Conservation (phyloP, 2,113 vertebrate species). For the Leptobrachium ailaonicum region DNA sequence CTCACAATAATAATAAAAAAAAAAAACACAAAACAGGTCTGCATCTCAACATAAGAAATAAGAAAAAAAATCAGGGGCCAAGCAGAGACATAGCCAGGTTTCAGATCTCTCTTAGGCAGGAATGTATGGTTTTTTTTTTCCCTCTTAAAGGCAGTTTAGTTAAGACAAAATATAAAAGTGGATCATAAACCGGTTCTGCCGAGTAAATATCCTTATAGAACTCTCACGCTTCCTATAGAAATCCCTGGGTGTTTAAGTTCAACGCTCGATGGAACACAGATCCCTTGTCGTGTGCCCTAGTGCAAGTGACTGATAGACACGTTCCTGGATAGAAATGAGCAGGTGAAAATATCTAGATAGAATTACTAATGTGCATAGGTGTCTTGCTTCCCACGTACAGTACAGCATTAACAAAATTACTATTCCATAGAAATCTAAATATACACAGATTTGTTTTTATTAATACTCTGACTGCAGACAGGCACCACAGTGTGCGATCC, state of each 20-base stretch:
- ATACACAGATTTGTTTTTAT: constrained; percentile 59
- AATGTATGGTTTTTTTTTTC: too few species aligned
- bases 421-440: constrained; percentile 59
- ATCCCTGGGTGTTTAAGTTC: constrained; percentile 27
- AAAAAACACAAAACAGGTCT: too few species aligned
- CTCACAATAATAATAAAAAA: too few species aligned
- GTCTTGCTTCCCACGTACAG: constrained; percentile 55
- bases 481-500: constrained; percentile 88
- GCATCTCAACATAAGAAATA: too few species aligned
- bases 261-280: constrained; percentile 52
- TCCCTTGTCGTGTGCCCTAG: constrained; percentile 65
- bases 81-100: too few species aligned
- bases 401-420: constrained; percentile 53
- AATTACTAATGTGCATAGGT: constrained; percentile 54
- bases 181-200: too few species aligned
- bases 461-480: constrained; percentile 75
- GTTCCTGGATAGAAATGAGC: constrained; percentile 17
- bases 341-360: background rate
- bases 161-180: too few species aligned
- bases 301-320: constrained; percentile 62
- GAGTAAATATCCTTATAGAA: background rate
- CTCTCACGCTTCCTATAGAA: background rate
- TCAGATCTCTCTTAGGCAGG: too few species aligned
- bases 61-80: too few species aligned
- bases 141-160: too few species aligned